Percentiles rank a stretch among this genome's conserved stretches.
Conservation (phyloP, 1,140 invertebrate species). For the Leptopilina clavipes region DNA sequence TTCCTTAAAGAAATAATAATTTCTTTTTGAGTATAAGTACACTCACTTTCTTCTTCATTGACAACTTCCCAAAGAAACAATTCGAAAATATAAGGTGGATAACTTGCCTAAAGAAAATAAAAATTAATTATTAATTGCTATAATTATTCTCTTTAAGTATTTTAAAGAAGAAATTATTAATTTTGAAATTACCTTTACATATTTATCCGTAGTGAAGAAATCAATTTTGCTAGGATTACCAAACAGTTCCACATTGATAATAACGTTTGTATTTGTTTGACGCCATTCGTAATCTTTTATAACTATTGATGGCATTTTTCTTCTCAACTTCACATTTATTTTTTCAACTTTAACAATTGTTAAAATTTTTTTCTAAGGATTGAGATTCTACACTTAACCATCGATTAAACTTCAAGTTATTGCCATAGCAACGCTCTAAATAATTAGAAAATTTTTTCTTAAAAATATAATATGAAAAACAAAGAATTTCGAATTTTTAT, state of each 20-base stretch:
- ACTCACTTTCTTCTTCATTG: conserved; percentile 76
- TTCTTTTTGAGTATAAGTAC: conserved; percentile 75
- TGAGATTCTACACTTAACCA: neutral
- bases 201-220: conserved; percentile 79
- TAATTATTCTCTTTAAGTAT: conserved; percentile 17
- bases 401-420: neutral
- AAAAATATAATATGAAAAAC: neutral
- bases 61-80: conserved; percentile 78
- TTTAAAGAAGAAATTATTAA: too few species aligned
- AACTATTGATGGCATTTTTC: conserved; percentile 80
- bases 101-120: conserved; percentile 74
- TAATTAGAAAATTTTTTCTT: neutral
- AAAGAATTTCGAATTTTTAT: neutral
- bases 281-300: conserved; percentile 83
- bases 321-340: conserved; percentile 34
- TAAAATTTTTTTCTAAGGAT: conserved; percentile 44
- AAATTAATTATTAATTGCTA: conserved; percentile 30
- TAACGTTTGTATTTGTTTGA: conserved; percentile 77
- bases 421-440: neutral
- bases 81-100: conserved; percentile 81
- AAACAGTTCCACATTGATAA: conserved; percentile 77
- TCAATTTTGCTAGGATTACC: conserved; percentile 77
- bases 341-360: conserved; percentile 34
- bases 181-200: conserved; percentile 75
- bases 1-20: conserved; percentile 80